A percentile compares a stretch with the other conserved stretches of the same genome.
Conservation (phyloP, 1,140 invertebrate genomes). For the Calliphora vicina region DNA sequence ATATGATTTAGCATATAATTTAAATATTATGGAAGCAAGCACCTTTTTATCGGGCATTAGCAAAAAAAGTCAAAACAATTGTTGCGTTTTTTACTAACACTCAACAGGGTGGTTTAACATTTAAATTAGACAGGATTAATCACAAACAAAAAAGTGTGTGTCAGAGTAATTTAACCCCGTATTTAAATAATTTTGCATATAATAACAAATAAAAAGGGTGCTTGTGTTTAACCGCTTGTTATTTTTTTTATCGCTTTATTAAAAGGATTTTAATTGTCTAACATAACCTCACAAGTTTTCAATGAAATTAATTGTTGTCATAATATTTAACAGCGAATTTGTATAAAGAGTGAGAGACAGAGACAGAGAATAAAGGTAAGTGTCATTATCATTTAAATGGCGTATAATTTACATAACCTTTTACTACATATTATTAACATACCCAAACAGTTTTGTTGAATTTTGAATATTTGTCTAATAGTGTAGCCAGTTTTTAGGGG, state of each 20-base stretch:
- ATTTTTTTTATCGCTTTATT: background rate
- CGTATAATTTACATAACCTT: conserved; percentile 42
- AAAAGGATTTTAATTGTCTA: background rate
- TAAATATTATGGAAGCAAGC: background rate
- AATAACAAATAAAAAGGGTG: background rate
- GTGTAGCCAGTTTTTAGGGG: conserved; percentile 17
- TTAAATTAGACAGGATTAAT: background rate
- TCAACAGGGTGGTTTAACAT: background rate
- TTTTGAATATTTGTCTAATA: background rate
- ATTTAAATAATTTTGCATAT: conserved; percentile 12
- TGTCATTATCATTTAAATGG: conserved; percentile 37
- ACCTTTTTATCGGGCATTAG: background rate
- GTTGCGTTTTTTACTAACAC: background rate
- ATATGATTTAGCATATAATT: conserved; percentile 5
- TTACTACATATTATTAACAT: conserved; percentile 5
- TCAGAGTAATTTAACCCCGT: background rate
- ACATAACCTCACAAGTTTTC: background rate
- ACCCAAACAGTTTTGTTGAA: background rate
- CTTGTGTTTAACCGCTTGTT: background rate
- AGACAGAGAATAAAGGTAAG: background rate
- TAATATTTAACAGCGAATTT: conserved; percentile 25
- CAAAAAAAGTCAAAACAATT: background rate
- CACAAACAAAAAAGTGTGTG: background rate
- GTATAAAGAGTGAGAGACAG: too few relatives aligned
- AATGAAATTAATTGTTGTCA: conserved; percentile 27